These are phyloP conservation scores for Tipula helvola DNA, from an alignment of 2,888 invertebrate genomes.

Conservation along the genomic window DNA sequence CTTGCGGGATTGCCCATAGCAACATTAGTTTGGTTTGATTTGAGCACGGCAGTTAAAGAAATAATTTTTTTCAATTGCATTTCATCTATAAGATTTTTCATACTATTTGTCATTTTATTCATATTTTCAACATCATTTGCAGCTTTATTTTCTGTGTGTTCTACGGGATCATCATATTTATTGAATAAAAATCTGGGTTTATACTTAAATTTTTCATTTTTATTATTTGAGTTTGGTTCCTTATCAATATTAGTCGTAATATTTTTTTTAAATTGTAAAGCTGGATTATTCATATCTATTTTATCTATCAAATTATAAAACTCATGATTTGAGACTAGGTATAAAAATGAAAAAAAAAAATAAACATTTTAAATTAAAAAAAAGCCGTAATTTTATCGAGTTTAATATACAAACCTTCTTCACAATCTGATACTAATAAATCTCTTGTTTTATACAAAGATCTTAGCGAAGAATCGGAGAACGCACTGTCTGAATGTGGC, in stretches of 20 bases:
- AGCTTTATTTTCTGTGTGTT: background rate
- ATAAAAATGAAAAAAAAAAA: background rate
- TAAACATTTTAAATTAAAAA: background rate
- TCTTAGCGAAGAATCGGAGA: background rate
- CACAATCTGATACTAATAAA: background rate
- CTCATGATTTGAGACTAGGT: background rate
- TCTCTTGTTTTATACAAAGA: background rate
- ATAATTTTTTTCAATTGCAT: background rate
- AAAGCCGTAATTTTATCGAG: too few species aligned
- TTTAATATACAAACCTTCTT: background rate
- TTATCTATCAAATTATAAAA: background rate
- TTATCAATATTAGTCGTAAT: background rate
- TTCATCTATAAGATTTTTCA: background rate
- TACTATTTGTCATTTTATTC: background rate
- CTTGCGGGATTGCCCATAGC: background rate
- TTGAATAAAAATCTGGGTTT: background rate
- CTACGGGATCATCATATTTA: background rate
- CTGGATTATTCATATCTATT: background rate
- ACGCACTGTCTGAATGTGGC: background rate
- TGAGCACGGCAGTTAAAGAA: background rate
- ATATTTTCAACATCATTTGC: background rate
- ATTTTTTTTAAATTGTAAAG: background rate
- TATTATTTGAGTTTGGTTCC: background rate
- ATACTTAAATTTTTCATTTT: background rate
- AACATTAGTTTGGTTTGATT: background rate